Conservation (phyloP, 1,140 invertebrate genomes). For the Zaprionus nigranus region DNA sequence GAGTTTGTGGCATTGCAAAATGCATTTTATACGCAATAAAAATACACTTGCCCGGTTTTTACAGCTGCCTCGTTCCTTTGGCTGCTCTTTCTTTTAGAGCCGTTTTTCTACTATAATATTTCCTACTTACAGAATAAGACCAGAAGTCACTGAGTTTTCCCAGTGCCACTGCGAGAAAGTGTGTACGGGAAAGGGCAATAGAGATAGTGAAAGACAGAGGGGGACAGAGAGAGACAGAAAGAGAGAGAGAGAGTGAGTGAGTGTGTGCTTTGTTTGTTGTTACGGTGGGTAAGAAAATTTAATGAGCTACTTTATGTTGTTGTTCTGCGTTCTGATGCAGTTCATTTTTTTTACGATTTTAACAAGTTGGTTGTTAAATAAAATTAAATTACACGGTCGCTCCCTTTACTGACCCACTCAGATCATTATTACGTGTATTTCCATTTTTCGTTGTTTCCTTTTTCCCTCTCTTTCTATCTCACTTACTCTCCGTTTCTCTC, state of each 20-base stretch:
- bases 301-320: conserved; percentile 80
- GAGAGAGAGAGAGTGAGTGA: conserved; percentile 15
- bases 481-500: neutral
- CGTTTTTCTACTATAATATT: conserved; percentile 77
- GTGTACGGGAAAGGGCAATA: neutral
- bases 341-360: conserved; percentile 66
- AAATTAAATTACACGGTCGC: conserved; percentile 76
- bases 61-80: conserved; percentile 58
- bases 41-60: conserved; percentile 78
- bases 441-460: conserved; percentile 3
- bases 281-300: conserved; percentile 66
- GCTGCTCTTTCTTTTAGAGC: conserved; percentile 59
- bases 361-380: conserved; percentile 80
- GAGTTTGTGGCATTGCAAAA: conserved; percentile 79
- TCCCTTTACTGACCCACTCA: conserved; percentile 47
- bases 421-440: conserved; percentile 56
- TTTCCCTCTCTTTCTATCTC: neutral
- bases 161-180: conserved; percentile 13
- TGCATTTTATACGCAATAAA: conserved; percentile 82
- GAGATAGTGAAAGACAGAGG: neutral
- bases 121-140: conserved; percentile 75
- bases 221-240: neutral
- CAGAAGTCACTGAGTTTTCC: conserved; percentile 64
- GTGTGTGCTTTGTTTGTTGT: conserved; percentile 18
- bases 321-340: conserved; percentile 50